Evolutionary conservation across 2,113 vertebrate genomes (phyloP).

Genomic region (Nothoprocta pentlandii): DNA sequence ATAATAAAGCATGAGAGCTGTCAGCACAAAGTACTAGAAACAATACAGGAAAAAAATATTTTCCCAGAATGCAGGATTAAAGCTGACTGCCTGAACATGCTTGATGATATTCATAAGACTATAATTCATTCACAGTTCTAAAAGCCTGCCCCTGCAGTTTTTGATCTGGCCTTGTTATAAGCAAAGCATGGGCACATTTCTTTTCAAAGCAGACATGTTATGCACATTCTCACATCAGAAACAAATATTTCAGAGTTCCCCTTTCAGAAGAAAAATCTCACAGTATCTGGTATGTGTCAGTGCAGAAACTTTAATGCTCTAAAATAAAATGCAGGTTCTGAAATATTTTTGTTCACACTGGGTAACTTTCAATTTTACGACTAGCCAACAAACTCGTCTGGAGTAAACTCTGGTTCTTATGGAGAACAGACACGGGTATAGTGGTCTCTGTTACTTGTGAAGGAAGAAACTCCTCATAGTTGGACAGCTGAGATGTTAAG

Average conservation of each 20-base stretch:
- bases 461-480: neutral
- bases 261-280: neutral
- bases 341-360: neutral
- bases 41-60: neutral
- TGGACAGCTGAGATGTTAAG: neutral
- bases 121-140: neutral
- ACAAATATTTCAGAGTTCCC: neutral
- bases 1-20: neutral
- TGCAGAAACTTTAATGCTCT: neutral
- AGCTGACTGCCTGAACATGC: constrained; percentile 1
- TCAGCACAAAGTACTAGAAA: neutral
- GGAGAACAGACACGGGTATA: neutral
- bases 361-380: neutral
- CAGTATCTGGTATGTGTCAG: neutral
- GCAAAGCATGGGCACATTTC: neutral
- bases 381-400: neutral
- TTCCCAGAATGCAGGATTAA: neutral
- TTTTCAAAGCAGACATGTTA: neutral
- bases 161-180: neutral
- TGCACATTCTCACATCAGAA: accelerated
- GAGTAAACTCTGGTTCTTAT: neutral
- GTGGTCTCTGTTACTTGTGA: neutral
- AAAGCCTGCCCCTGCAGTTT: neutral
- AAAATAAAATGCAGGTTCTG: neutral
- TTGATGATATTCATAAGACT: neutral